A percentile compares a stretch with the other conserved stretches of the same genome.
Conservation (phyloP, 2,888 invertebrate genomes). For the Calameuta pallipes region DNA sequence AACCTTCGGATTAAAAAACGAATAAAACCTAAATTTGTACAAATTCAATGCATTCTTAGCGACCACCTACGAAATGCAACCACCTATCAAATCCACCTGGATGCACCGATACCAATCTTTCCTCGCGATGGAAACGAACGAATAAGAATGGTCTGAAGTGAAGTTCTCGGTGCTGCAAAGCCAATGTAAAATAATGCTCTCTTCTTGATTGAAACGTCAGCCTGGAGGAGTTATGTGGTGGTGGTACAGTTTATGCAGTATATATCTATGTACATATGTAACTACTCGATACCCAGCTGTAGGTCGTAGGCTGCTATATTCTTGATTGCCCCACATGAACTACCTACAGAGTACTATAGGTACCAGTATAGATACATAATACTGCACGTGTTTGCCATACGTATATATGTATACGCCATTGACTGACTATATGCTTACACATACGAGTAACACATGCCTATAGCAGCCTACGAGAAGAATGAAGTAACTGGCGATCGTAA, state of each 20-base stretch:
- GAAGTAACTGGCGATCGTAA: slow-evolving; percentile 58
- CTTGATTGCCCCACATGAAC: slow-evolving; percentile 24
- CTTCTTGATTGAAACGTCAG: slow-evolving; percentile 59
- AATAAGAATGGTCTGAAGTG: neutral
- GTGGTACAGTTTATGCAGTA: slow-evolving; percentile 19
- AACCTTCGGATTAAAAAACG: neutral
- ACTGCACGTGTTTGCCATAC: slow-evolving; percentile 1
- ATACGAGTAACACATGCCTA: slow-evolving; percentile 15
- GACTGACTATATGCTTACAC: slow-evolving; percentile 9
- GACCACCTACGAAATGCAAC: neutral
- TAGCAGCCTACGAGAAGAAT: slow-evolving; percentile 17
- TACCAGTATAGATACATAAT: neutral
- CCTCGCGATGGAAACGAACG: neutral
- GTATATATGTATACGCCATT: slow-evolving; percentile 5
- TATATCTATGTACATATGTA: slow-evolving; percentile 16
- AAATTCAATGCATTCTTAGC: neutral
- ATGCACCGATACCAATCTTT: neutral
- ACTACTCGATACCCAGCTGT: slow-evolving; percentile 10
- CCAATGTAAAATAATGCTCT: slow-evolving; percentile 39
- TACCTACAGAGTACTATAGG: neutral
- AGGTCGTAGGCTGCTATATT: slow-evolving; percentile 15
- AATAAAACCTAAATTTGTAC: accelerated
- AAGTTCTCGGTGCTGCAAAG: slow-evolving; percentile 27
- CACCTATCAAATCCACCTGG: neutral
- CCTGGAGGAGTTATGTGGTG: slow-evolving; percentile 50